Conservation (phyloP, 2,888 invertebrate genomes). For the Lapara coniferarum region DNA sequence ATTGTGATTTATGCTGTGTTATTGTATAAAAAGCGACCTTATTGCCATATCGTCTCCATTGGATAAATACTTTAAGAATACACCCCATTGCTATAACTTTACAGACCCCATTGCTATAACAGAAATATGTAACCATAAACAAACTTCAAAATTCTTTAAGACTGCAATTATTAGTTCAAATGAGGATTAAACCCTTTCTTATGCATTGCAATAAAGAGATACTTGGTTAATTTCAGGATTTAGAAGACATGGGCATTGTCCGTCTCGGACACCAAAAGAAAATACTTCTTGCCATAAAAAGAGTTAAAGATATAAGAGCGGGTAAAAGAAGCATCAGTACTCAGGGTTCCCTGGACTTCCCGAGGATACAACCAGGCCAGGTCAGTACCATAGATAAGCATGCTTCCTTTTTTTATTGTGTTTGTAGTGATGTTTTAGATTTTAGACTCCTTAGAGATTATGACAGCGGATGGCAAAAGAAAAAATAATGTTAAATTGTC, state of each 20-base stretch:
- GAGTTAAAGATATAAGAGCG: constrained; percentile 96
- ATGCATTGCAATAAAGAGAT: not conserved
- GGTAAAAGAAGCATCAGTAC: constrained; percentile 88
- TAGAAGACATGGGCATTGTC: constrained; percentile 98
- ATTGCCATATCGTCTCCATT: too few species aligned
- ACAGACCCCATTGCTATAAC: too few species aligned
- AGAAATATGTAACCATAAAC: too few species aligned
- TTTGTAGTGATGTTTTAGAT: constrained; percentile 79
- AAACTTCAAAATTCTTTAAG: too few species aligned
- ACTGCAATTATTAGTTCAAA: too few species aligned
- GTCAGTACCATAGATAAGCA: constrained; percentile 60
- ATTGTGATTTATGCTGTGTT: too few species aligned
- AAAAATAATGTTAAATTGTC: constrained; percentile 8
- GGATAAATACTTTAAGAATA: too few species aligned
- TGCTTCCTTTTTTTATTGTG: constrained; percentile 37
- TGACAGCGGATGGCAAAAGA: constrained; percentile 53
- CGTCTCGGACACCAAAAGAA: constrained; percentile 99
- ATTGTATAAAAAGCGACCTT: too few species aligned
- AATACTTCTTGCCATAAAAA: constrained; percentile 97
- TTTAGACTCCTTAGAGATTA: constrained; percentile 57
- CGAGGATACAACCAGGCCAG: constrained; percentile 76
- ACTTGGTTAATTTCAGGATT: constrained; percentile 82
- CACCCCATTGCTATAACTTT: too few species aligned
- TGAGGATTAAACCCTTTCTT: too few species aligned
- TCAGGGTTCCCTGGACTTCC: constrained; percentile 77